phyloP scores from a whole-genome alignment of 2,888 invertebrate genomes.

The Tetrapedia diversipes region DNA sequence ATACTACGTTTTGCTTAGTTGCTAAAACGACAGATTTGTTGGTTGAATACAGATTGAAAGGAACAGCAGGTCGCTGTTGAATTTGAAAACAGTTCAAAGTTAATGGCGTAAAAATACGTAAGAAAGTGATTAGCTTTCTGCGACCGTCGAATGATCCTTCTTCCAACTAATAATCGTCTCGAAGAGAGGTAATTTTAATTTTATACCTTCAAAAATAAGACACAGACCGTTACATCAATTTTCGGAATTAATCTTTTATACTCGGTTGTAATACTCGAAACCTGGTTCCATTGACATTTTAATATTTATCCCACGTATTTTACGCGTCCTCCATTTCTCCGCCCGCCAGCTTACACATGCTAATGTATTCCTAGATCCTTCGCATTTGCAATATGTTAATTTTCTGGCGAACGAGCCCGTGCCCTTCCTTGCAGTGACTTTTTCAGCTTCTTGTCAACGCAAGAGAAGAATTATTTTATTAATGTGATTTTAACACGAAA shows the following conservation, averaged over 20 bases:
- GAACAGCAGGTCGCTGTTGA: background rate
- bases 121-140: conserved; percentile 1
- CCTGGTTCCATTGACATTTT: conserved; percentile 1
- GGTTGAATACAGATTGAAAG: conserved; percentile 11
- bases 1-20: background rate
- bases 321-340: conserved; percentile 1
- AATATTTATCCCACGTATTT: background rate
- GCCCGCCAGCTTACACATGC: conserved; percentile 1
- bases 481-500: no score
- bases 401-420: background rate
- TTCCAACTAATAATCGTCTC: background rate
- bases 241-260: background rate
- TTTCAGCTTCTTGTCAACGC: background rate
- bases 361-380: conserved; percentile 21
- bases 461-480: background rate
- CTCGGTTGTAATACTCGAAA: background rate
- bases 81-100: background rate
- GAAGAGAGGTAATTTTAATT: background rate
- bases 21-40: conserved; percentile 5
- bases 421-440: conserved; percentile 3
- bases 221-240: background rate
- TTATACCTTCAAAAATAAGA: background rate
- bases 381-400: conserved; percentile 14
- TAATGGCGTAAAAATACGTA: background rate
- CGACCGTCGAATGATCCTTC: background rate